Conservation (phyloP, 2,113 vertebrate species). For the Phylloscopus whistleri region DNA sequence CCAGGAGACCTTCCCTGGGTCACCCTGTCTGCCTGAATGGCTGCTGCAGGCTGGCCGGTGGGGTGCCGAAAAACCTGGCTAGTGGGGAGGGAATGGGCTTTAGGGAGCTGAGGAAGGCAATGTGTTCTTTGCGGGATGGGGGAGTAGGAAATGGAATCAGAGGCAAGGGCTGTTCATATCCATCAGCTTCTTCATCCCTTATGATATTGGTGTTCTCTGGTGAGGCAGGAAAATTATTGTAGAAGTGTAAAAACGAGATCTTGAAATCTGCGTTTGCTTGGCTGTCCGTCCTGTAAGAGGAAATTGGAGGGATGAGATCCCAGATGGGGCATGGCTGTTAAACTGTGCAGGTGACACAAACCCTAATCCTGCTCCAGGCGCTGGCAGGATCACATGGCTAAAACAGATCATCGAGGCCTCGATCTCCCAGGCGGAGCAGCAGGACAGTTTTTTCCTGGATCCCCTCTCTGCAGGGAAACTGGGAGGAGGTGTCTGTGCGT, state of each 20-base stretch:
- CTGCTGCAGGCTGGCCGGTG: neutral
- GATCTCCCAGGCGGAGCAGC: neutral
- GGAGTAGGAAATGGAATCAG: neutral
- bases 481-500: neutral
- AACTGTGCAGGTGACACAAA: neutral
- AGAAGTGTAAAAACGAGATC: conserved; percentile 6
- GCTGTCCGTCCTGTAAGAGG: neutral
- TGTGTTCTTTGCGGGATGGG: neutral
- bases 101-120: neutral
- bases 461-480: neutral
- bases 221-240: neutral
- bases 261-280: neutral
- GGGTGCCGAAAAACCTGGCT: accelerated
- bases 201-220: neutral
- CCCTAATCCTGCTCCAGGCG: neutral
- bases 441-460: neutral
- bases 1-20: neutral
- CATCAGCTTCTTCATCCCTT: neutral
- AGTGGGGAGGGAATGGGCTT: neutral
- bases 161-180: neutral
- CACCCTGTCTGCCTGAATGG: neutral
- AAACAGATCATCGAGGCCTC: neutral
- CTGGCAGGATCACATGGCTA: conserved; percentile 6
- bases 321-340: conserved; percentile 3
- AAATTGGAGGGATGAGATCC: conserved; percentile 5